phyloP scores from a whole-genome alignment of 2,113 vertebrate genomes.

The Podilymbus podiceps region DNA sequence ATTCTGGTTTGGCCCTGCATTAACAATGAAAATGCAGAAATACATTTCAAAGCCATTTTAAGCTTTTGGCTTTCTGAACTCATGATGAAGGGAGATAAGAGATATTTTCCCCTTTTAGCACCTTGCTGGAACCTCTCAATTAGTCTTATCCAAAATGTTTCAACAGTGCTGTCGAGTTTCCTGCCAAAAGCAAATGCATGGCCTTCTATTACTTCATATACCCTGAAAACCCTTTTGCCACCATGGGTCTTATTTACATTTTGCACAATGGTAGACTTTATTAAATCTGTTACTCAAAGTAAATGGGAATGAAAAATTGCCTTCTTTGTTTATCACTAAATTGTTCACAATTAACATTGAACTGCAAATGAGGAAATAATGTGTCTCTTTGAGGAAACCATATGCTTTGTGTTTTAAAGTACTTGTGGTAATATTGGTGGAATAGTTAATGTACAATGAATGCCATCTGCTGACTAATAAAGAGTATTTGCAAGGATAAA shows the following conservation, averaged over 20 bases:
- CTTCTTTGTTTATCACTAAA: conserved; percentile 68
- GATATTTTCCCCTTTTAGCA: not conserved
- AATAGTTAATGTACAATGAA: conserved; percentile 62
- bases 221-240: not conserved
- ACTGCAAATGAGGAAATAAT: conserved; percentile 73
- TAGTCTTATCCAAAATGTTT: conserved; percentile 41
- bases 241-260: conserved; percentile 14
- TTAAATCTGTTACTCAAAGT: conserved; percentile 52
- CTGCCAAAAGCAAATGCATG: conserved; percentile 37
- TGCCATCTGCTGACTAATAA: conserved; percentile 79
- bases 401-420: conserved; percentile 68
- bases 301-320: conserved; percentile 70
- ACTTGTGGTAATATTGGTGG: conserved; percentile 14
- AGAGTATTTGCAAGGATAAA: conserved; percentile 66
- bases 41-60: not conserved
- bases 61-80: conserved; percentile 11
- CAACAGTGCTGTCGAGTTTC: not conserved
- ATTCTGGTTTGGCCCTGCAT: not conserved
- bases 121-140: not conserved
- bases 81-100: not conserved
- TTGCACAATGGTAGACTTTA: conserved; percentile 10
- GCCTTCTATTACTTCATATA: not conserved
- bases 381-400: conserved; percentile 68
- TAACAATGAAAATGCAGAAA: not conserved
- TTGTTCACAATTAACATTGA: conserved; percentile 72